Conservation (phyloP, 2,113 vertebrate genomes). For the Oxyruncus cristatus region DNA sequence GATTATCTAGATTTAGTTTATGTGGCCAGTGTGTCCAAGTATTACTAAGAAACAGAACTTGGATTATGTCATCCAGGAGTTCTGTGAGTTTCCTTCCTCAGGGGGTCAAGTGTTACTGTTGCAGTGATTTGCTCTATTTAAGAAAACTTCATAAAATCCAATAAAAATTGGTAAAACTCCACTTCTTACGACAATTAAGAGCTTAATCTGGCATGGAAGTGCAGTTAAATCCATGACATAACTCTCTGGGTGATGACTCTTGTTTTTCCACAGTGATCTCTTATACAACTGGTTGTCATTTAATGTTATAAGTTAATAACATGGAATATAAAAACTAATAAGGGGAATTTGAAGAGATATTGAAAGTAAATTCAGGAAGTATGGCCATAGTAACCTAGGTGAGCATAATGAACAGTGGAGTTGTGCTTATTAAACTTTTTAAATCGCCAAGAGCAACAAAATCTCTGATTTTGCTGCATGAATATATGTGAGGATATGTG, state of each 20-base stretch:
- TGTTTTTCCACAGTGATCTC: neutral
- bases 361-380: neutral
- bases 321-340: neutral
- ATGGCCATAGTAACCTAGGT: neutral
- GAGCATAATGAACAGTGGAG: neutral
- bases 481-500: neutral
- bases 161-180: neutral
- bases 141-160: neutral
- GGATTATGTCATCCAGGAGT: neutral
- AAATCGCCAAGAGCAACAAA: neutral
- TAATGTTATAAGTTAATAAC: neutral
- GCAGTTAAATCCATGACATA: neutral
- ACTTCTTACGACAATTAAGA: neutral
- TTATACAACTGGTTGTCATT: neutral
- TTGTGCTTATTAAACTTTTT: neutral
- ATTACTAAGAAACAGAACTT: neutral
- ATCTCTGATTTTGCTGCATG: neutral
- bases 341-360: neutral
- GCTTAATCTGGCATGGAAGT: neutral
- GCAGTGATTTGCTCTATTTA: neutral
- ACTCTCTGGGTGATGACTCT: neutral
- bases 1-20: neutral
- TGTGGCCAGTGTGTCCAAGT: neutral
- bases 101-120: neutral
- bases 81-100: neutral